Evolutionary conservation across 1,140 invertebrate species (phyloP).

Genomic region (Pseudomyrmex concolor): DNA sequence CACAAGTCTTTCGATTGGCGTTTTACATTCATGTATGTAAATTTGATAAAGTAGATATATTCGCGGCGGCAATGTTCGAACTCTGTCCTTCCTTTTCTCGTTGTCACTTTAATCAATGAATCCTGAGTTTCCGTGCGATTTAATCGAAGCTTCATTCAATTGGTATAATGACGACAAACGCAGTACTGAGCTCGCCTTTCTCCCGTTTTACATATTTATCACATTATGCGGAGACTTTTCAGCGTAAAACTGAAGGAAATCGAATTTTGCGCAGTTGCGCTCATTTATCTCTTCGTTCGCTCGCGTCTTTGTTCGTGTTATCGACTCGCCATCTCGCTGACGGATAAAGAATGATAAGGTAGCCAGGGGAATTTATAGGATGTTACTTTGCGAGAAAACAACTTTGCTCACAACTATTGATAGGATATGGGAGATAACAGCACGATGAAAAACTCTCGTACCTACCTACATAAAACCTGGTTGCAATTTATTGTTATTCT

Average conservation of each 20-base stretch:
- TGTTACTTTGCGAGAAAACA: slow-evolving; percentile 39
- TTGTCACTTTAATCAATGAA: slow-evolving; percentile 25
- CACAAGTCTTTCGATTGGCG: slow-evolving; percentile 5
- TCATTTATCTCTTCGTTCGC: slow-evolving; percentile 39
- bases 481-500: slow-evolving; percentile 17
- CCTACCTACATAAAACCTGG: not conserved
- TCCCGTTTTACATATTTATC: not conserved
- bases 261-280: slow-evolving; percentile 19
- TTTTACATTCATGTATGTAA: slow-evolving; percentile 37
- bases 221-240: slow-evolving; percentile 4
- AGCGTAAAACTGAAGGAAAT: slow-evolving; percentile 29
- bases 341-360: slow-evolving; percentile 49
- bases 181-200: not conserved
- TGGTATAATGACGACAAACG: slow-evolving; percentile 37
- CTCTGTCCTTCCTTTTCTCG: not conserved
- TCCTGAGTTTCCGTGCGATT: slow-evolving; percentile 15
- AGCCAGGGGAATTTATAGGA: not conserved
- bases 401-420: slow-evolving; percentile 42
- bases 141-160: slow-evolving; percentile 30
- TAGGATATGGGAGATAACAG: slow-evolving; percentile 42
- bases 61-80: not conserved
- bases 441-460: slow-evolving; percentile 1
- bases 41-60: slow-evolving; percentile 27
- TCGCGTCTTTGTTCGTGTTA: slow-evolving; percentile 40
- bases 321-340: slow-evolving; percentile 5